Evolutionary conservation across 35 echinoderm and acorn worm genomes (phyloP).

Genomic region (Stichopus chloronotus): DNA sequence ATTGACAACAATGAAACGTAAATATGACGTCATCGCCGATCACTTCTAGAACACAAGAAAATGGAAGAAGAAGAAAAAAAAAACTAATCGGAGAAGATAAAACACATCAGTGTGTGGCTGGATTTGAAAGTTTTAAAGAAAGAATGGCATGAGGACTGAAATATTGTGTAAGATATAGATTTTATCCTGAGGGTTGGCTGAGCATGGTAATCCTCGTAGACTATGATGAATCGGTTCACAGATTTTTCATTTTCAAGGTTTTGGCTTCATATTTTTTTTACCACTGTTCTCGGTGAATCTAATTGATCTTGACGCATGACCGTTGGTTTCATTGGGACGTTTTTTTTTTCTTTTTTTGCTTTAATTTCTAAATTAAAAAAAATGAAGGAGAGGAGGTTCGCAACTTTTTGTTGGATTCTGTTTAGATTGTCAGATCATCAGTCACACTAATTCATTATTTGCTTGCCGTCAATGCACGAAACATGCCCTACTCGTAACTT

Average conservation of each 20-base stretch:
- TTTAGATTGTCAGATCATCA: not conserved
- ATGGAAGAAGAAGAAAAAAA: too few relatives aligned
- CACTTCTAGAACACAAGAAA: too few relatives aligned
- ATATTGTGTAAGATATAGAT: too few relatives aligned
- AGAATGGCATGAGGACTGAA: too few relatives aligned
- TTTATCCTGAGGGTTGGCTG: too few relatives aligned
- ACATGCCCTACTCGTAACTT: not conserved
- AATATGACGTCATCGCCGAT: too few relatives aligned
- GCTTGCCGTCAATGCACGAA: not conserved
- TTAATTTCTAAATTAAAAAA: not conserved
- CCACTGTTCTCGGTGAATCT: not conserved
- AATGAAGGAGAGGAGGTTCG: not conserved
- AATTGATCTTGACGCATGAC: not conserved
- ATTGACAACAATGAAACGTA: too few relatives aligned
- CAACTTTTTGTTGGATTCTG: not conserved
- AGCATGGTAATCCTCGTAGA: too few relatives aligned
- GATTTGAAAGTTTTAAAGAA: too few relatives aligned
- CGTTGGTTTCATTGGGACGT: not conserved
- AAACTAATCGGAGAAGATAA: too few relatives aligned
- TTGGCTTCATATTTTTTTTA: not conserved
- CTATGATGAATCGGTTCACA: not conserved
- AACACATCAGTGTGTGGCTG: too few relatives aligned
- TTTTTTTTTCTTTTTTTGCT: not conserved
- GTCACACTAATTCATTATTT: not conserved
- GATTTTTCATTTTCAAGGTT: not conserved